These are phyloP conservation scores for Heloderma charlesbogerti DNA, from an alignment of 2,113 vertebrate genomes.

Conservation along the genomic window DNA sequence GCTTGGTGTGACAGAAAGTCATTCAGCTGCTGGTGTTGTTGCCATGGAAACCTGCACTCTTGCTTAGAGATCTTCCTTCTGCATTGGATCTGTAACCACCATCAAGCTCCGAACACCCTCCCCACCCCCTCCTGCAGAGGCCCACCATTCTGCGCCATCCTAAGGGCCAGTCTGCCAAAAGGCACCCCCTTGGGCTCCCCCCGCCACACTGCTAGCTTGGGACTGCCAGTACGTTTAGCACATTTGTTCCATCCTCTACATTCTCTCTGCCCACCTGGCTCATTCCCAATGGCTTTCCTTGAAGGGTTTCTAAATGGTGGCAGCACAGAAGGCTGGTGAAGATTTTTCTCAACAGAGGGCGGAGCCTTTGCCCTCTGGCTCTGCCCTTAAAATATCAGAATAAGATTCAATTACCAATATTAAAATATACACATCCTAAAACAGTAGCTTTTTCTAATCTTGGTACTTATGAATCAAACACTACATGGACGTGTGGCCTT, in stretches of 20 bases:
- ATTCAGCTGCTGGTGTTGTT: slow-evolving; percentile 78
- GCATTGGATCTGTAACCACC: slow-evolving; percentile 53
- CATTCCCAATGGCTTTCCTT: slow-evolving; percentile 60
- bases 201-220: background rate
- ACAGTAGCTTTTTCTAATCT: background rate
- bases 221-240: slow-evolving; percentile 41
- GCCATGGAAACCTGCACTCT: slow-evolving; percentile 74
- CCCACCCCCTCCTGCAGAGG: background rate
- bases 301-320: slow-evolving; percentile 64
- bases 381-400: background rate
- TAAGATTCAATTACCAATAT: background rate
- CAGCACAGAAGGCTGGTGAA: background rate
- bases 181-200: background rate
- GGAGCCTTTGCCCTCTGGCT: background rate
- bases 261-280: slow-evolving; percentile 28
- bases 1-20: slow-evolving; percentile 61
- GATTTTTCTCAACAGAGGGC: slow-evolving; percentile 10
- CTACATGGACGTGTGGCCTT: background rate
- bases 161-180: background rate
- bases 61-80: slow-evolving; percentile 48
- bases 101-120: slow-evolving; percentile 31
- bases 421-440: background rate
- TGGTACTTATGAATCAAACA: background rate
- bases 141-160: background rate
- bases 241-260: slow-evolving; percentile 25